Evolutionary conservation across 2,888 invertebrate genomes (phyloP).

Genomic region (Podabrus alpinus): DNA sequence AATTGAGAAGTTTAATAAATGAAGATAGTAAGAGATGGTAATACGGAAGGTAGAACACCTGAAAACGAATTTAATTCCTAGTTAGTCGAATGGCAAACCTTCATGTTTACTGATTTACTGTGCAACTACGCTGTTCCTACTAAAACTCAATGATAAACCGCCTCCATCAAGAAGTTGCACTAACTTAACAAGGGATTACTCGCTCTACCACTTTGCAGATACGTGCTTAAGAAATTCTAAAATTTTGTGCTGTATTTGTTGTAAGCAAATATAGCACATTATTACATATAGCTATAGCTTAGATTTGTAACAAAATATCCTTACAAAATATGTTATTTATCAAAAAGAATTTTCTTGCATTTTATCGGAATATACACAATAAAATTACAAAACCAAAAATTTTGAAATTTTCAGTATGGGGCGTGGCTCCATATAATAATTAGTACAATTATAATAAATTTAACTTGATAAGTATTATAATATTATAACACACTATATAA

Average conservation of each 20-base stretch:
- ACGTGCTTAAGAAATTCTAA: slow-evolving; percentile 9
- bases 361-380: neutral
- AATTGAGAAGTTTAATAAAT: slow-evolving; percentile 12
- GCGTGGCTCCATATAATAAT: neutral
- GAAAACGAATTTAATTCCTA: slow-evolving; percentile 36
- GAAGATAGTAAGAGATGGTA: slow-evolving; percentile 17
- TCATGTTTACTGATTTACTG: slow-evolving; percentile 8
- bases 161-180: slow-evolving; percentile 10
- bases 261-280: slow-evolving; percentile 4
- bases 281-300: too few species aligned
- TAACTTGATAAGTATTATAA: too few species aligned
- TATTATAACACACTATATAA: neutral
- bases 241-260: slow-evolving; percentile 8
- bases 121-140: neutral
- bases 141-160: slow-evolving; percentile 10
- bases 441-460: neutral
- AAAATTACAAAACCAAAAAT: too few species aligned
- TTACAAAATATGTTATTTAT: neutral
- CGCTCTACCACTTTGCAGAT: slow-evolving; percentile 8
- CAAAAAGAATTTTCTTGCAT: neutral
- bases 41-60: slow-evolving; percentile 34
- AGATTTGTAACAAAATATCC: neutral
- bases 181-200: slow-evolving; percentile 8
- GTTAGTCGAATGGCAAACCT: slow-evolving; percentile 18
- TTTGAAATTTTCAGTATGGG: neutral